These are phyloP conservation scores for Prenolepis imparis DNA, from an alignment of 2,888 invertebrate species.

Conservation along the genomic window DNA sequence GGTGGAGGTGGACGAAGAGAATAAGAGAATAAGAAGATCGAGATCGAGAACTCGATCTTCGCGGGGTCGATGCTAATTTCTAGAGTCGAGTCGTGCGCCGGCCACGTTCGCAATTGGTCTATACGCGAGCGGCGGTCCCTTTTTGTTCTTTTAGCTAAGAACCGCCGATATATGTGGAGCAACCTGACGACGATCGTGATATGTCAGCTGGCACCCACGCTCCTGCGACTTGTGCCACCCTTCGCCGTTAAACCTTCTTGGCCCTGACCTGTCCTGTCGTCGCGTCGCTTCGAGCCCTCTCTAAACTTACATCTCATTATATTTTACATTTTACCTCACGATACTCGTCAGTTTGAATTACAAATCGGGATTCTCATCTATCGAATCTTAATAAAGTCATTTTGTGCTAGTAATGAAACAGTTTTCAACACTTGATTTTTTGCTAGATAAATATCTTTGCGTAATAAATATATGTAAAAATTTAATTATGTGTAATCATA, in stretches of 20 bases:
- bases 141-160: conserved; percentile 74
- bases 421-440: background rate
- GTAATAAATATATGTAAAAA: background rate
- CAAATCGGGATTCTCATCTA: conserved; percentile 10
- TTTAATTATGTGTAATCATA: too few relatives aligned
- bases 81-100: conserved; percentile 75
- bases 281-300: conserved; percentile 64
- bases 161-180: conserved; percentile 74
- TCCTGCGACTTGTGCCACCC: conserved; percentile 74
- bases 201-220: conserved; percentile 80
- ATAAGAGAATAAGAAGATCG: conserved; percentile 57
- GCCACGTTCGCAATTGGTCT: conserved; percentile 69
- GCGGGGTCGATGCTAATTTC: conserved; percentile 77
- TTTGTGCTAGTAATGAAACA: background rate
- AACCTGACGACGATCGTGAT: conserved; percentile 79
- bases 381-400: background rate
- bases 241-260: conserved; percentile 64
- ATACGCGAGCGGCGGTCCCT: conserved; percentile 68
- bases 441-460: background rate
- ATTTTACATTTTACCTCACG: background rate
- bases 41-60: conserved; percentile 70
- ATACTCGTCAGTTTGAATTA: conserved; percentile 31
- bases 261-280: conserved; percentile 75
- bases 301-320: conserved; percentile 64
- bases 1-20: conserved; percentile 6